phyloP scores from a whole-genome alignment of 2,113 vertebrate genomes.

The Aegithalos caudatus region DNA sequence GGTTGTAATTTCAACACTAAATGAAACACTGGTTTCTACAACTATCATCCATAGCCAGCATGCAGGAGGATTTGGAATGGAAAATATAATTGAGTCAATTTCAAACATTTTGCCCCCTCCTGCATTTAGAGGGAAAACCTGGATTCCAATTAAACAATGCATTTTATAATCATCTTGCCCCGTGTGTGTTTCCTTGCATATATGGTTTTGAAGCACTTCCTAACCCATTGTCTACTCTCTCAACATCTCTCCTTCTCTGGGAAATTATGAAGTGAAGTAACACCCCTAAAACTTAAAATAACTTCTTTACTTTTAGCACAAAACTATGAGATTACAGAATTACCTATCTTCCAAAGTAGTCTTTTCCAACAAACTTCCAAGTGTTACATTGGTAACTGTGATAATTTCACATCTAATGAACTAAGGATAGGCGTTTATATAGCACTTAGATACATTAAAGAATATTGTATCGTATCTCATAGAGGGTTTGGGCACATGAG shows the following conservation, averaged over 20 bases:
- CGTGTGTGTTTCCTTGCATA: background rate
- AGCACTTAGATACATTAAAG: background rate
- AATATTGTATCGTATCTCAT: background rate
- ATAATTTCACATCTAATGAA: background rate
- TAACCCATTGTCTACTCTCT: background rate
- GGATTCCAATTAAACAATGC: background rate
- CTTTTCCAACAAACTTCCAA: background rate
- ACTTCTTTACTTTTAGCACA: background rate
- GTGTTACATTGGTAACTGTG: background rate
- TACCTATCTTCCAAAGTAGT: background rate
- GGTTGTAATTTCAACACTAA: background rate
- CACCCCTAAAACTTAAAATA: background rate
- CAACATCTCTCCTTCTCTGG: background rate
- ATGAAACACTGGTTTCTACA: background rate
- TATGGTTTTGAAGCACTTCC: background rate
- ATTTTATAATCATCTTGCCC: background rate
- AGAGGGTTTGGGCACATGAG: background rate
- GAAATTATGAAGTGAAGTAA: background rate
- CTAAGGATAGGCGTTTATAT: background rate
- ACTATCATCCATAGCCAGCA: background rate
- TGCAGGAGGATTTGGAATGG: background rate
- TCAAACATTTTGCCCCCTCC: background rate
- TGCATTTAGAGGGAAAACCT: background rate
- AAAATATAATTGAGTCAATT: background rate
- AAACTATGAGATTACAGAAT: background rate